Evolutionary conservation across 2,113 vertebrate species (phyloP).

Genomic region (Fregetta grallaria): DNA sequence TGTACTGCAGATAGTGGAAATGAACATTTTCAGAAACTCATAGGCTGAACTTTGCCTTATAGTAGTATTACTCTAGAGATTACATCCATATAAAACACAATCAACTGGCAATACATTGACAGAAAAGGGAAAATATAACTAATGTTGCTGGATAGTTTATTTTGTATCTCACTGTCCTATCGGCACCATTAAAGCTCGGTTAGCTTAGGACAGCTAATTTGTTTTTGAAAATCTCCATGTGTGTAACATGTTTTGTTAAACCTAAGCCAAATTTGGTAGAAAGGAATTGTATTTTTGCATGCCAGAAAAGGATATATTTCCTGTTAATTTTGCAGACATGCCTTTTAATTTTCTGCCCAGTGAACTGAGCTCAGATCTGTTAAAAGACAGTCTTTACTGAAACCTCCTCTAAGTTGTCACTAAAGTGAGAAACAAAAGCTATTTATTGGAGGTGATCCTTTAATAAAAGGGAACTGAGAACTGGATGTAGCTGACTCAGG

Average conservation of each 20-base stretch:
- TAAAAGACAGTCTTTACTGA: background rate
- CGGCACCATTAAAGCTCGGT: background rate
- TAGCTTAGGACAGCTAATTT: background rate
- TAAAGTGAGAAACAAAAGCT: background rate
- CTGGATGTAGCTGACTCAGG: background rate
- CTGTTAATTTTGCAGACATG: background rate
- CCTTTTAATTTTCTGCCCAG: background rate
- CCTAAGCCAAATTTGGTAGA: background rate
- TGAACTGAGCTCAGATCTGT: background rate
- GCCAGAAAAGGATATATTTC: background rate
- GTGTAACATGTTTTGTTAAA: background rate
- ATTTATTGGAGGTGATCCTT: background rate
- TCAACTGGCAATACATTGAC: background rate
- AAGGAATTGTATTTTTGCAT: background rate
- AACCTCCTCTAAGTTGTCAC: background rate
- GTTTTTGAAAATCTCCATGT: conserved; percentile 17
- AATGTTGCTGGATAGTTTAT: background rate
- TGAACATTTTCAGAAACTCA: background rate
- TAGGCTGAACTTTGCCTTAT: background rate
- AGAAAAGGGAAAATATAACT: background rate
- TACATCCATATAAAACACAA: background rate
- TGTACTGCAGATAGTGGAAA: background rate
- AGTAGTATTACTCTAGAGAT: background rate
- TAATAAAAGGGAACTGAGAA: background rate
- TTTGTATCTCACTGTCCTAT: background rate